Conservation (phyloP, 2,113 vertebrate species). For the Petrocephalus microphthalmus region DNA sequence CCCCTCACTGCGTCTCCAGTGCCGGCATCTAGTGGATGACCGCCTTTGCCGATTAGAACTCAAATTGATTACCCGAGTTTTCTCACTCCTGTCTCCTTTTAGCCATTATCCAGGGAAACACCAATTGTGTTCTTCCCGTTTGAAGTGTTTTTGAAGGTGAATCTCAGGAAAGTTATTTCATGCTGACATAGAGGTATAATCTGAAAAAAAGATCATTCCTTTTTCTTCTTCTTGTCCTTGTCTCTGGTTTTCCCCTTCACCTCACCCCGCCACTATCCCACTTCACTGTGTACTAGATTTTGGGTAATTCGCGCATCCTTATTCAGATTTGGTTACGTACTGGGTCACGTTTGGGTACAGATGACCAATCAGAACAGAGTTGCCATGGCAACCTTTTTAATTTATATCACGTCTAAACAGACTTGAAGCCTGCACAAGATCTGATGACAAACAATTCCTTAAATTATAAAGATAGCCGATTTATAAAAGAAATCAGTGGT, state of each 20-base stretch:
- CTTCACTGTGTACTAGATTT: slow-evolving; percentile 77
- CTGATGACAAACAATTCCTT: slow-evolving; percentile 33
- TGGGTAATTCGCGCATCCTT: slow-evolving; percentile 79
- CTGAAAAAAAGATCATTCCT: slow-evolving; percentile 9
- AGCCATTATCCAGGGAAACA: slow-evolving; percentile 16
- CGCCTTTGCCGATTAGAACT: slow-evolving; percentile 26
- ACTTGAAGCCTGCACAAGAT: slow-evolving; percentile 62
- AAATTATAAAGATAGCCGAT: neutral
- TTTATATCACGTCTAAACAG: slow-evolving; percentile 83
- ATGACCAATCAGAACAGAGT: slow-evolving; percentile 75
- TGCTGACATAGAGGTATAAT: neutral
- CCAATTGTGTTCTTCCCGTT: slow-evolving; percentile 9
- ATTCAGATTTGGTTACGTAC: slow-evolving; percentile 85
- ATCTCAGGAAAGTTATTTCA: slow-evolving; percentile 3
- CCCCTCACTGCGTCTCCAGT: slow-evolving; percentile 34
- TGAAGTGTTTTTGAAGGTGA: slow-evolving; percentile 27
- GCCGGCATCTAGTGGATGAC: slow-evolving; percentile 23
- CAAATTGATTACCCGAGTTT: slow-evolving; percentile 14
- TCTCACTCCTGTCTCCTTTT: slow-evolving; percentile 16
- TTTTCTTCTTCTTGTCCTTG: slow-evolving; percentile 37
- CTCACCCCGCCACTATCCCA: slow-evolving; percentile 76
- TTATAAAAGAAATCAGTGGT: neutral
- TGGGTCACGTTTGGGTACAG: slow-evolving; percentile 55
- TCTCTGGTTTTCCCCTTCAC: slow-evolving; percentile 65
- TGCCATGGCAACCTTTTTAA: slow-evolving; percentile 81